Evolutionary conservation across 2,113 vertebrate species (phyloP).

Genomic region (Tachysurus vachellii): DNA sequence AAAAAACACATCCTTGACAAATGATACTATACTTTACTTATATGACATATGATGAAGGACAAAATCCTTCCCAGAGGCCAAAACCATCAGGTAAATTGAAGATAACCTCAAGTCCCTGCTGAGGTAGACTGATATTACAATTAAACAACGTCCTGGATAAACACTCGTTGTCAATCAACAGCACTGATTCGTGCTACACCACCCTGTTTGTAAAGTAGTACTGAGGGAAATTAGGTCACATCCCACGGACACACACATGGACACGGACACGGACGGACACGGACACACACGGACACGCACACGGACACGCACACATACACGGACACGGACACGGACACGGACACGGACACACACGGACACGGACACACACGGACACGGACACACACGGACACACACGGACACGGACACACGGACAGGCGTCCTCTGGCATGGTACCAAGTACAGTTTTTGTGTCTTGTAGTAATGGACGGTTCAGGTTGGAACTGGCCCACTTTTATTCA

Average conservation of each 20-base stretch:
- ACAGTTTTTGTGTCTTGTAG: conserved; percentile 15
- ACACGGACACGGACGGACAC: conserved; percentile 28
- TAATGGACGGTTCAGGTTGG: conserved; percentile 39
- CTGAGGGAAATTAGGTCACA: conserved; percentile 25
- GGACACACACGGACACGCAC: conserved; percentile 23
- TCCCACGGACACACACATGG: too few relatives aligned
- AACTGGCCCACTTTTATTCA: conserved; percentile 35
- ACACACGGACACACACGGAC: conserved; percentile 33
- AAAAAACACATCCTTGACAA: conserved; percentile 1
- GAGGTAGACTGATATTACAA: conserved; percentile 37
- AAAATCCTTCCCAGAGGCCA: conserved; percentile 16
- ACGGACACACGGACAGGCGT: conserved; percentile 9
- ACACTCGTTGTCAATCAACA: conserved; percentile 35
- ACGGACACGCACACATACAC: conserved; percentile 18
- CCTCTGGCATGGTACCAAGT: conserved; percentile 26
- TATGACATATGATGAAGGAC: neutral
- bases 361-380: conserved; percentile 2
- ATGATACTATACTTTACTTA: neutral
- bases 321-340: conserved; percentile 8
- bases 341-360: conserved; percentile 28
- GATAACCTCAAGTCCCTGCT: conserved; percentile 20
- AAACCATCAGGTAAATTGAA: conserved; percentile 49
- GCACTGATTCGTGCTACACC: conserved; percentile 21
- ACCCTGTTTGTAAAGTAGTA: conserved; percentile 28
- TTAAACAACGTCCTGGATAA: conserved; percentile 42